Conservation (phyloP, 2,113 vertebrate species). For the Falcunculus frontatus region DNA sequence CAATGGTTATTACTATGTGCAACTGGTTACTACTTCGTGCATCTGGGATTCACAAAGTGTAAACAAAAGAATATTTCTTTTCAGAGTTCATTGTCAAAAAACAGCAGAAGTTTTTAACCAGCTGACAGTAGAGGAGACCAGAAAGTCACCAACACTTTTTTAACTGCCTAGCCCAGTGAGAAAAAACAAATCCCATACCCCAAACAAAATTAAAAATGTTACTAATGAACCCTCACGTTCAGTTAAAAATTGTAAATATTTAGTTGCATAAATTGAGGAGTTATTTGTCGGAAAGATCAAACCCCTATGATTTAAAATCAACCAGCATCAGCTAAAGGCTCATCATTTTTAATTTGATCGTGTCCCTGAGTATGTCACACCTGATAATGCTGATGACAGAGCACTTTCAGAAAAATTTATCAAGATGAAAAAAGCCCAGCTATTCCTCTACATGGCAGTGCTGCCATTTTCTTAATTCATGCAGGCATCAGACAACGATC, state of each 20-base stretch:
- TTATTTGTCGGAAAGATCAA: neutral
- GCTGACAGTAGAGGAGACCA: neutral
- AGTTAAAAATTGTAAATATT: neutral
- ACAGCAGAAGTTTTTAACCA: neutral
- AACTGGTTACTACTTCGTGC: neutral
- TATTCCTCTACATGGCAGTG: neutral
- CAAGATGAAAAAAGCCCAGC: neutral
- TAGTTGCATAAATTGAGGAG: neutral
- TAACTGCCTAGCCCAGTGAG: neutral
- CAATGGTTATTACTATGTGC: neutral
- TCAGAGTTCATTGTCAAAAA: neutral
- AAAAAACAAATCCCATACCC: neutral
- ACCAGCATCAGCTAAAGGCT: neutral
- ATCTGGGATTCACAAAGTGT: neutral
- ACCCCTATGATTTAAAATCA: neutral
- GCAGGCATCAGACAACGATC: slow-evolving; percentile 19
- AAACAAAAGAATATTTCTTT: neutral
- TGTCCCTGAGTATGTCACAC: neutral
- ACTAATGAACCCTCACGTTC: fast-evolving
- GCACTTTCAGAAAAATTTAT: neutral
- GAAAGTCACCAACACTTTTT: neutral
- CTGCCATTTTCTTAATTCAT: slow-evolving; percentile 22
- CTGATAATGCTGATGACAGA: neutral
- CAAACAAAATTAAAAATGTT: neutral
- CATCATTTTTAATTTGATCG: neutral